These are phyloP conservation scores for Brachypterus glaber DNA, from an alignment of 2,888 invertebrate species.

Conservation along the genomic window DNA sequence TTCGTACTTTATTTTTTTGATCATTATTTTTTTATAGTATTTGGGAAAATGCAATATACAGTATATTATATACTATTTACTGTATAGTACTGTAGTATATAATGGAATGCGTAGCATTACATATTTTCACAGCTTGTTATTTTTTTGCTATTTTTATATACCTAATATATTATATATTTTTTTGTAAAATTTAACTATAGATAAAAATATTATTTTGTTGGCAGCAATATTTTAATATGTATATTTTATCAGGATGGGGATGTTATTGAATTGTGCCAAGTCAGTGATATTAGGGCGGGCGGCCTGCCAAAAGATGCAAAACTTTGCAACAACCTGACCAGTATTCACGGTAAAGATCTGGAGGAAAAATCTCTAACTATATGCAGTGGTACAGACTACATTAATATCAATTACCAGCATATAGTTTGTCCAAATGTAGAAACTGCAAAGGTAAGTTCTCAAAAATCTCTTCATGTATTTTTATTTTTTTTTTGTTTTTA, in stretches of 20 bases:
- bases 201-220: no score
- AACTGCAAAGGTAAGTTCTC: constrained; percentile 73
- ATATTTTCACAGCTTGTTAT: no score
- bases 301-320: constrained; percentile 87
- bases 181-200: no score
- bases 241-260: constrained; percentile 88
- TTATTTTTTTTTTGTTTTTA: constrained; percentile 7
- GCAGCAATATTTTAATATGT: no score
- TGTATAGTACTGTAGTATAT: no score
- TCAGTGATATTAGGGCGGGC: constrained; percentile 91
- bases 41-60: no score
- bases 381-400: constrained; percentile 97
- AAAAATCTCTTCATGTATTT: constrained; percentile 7
- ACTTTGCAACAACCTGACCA: constrained; percentile 61
- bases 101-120: no score
- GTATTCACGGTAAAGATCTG: constrained; percentile 68
- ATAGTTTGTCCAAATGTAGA: constrained; percentile 89
- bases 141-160: no score
- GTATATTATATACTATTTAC: no score
- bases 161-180: no score
- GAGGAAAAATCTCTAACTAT: constrained; percentile 94
- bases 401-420: constrained; percentile 97
- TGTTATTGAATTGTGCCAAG: constrained; percentile 96
- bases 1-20: not conserved
- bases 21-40: no score